phyloP scores from a whole-genome alignment of 1,140 invertebrate genomes.

The Meloidogyne exigua region DNA sequence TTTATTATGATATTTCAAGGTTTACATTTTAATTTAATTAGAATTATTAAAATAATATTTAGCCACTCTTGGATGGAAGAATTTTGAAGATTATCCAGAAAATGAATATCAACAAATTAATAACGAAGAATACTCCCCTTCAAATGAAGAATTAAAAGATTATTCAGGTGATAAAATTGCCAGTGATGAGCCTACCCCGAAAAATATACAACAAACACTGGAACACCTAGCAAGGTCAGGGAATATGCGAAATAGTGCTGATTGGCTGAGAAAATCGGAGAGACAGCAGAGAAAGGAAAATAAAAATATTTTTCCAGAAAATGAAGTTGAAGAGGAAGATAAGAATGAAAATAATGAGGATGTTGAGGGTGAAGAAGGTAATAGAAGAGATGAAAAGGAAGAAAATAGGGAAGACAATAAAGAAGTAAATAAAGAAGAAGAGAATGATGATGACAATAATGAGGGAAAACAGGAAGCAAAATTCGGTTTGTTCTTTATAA shows the following conservation, averaged over 20 bases:
- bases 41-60: background rate
- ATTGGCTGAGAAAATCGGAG: constrained; percentile 9
- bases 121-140: background rate
- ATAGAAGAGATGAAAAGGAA: background rate
- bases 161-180: background rate
- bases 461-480: background rate
- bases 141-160: constrained; percentile 1
- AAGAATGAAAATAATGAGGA: background rate
- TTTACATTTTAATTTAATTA: background rate
- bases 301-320: background rate
- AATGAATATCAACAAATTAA: background rate
- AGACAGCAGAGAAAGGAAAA: background rate
- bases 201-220: constrained; percentile 20
- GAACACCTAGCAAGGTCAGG: constrained; percentile 22
- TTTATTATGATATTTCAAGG: background rate
- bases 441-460: constrained; percentile 2
- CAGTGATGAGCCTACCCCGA: background rate
- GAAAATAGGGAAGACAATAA: background rate
- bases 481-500: background rate
- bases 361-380: background rate
- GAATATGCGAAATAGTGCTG: constrained; percentile 14
- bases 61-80: background rate
- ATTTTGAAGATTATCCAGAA: background rate
- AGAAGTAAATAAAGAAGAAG: background rate
- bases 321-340: background rate